Conservation (phyloP, 2,113 vertebrate genomes). For the Silurus meridionalis region DNA sequence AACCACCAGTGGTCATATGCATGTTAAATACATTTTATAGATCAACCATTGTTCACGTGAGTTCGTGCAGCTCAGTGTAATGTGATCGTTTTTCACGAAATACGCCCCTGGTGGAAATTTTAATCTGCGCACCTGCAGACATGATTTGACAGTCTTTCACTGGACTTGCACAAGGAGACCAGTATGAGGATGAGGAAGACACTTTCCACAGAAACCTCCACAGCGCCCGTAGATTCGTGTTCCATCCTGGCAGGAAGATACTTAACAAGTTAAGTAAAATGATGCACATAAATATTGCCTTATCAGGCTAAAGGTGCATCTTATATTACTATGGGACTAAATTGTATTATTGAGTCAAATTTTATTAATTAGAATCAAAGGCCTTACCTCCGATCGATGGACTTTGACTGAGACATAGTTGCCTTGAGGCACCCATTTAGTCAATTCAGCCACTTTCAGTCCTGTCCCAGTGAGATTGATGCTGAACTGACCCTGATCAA, state of each 20-base stretch:
- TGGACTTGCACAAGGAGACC: conserved; percentile 85
- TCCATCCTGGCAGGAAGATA: conserved; percentile 78
- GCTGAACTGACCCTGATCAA: conserved; percentile 88
- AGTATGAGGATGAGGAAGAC: conserved; percentile 80
- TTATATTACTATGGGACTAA: not conserved
- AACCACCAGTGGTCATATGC: not conserved
- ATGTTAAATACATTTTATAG: not conserved
- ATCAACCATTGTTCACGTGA: not conserved
- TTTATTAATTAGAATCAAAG: not conserved
- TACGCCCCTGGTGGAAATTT: not conserved
- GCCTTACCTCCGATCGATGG: conserved; percentile 86
- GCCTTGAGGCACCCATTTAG: conserved; percentile 89
- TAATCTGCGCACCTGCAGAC: not conserved
- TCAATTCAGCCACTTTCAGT: conserved; percentile 80
- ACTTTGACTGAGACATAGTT: conserved; percentile 86
- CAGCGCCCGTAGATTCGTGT: conserved; percentile 92
- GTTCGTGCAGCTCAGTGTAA: not conserved
- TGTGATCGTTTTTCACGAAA: not conserved
- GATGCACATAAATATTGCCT: not conserved
- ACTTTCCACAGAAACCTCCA: conserved; percentile 96
- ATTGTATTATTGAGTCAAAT: not conserved
- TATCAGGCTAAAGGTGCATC: not conserved
- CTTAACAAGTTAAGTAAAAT: not conserved
- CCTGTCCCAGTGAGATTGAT: conserved; percentile 91
- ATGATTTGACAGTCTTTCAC: conserved; percentile 60